These are phyloP conservation scores for Antennarius striatus DNA, from an alignment of 2,113 vertebrate species.

Conservation along the genomic window DNA sequence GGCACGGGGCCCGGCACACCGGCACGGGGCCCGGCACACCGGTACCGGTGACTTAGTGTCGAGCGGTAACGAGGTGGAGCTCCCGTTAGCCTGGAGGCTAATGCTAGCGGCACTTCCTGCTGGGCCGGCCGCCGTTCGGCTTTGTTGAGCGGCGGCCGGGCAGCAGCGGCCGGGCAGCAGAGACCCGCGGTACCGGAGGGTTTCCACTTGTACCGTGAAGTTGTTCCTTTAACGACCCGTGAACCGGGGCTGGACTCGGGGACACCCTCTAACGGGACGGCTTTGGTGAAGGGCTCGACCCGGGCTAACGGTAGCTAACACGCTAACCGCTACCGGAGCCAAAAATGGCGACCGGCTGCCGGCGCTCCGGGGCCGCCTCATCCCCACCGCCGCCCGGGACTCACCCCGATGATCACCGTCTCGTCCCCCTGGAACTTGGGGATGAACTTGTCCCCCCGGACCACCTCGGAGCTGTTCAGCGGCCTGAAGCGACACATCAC, in stretches of 20 bases:
- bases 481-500: conserved; percentile 98
- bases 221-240: too few relatives aligned
- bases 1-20: too few relatives aligned
- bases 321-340: conserved; percentile 58
- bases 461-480: conserved; percentile 90
- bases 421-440: conserved; percentile 91
- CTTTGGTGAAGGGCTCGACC: conserved; percentile 49
- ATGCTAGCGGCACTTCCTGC: conserved; percentile 2
- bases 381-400: conserved; percentile 36
- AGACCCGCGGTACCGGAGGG: neutral
- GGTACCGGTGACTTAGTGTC: too few relatives aligned
- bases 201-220: too few relatives aligned
- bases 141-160: conserved; percentile 74
- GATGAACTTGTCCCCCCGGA: conserved; percentile 87
- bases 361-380: conserved; percentile 5
- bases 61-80: too few relatives aligned
- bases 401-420: conserved; percentile 87
- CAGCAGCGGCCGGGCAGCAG: conserved; percentile 48
- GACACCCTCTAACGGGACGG: neutral
- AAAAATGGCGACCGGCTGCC: conserved; percentile 61
- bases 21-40: too few relatives aligned
- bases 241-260: too few relatives aligned
- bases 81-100: neutral
- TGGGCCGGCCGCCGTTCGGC: conserved; percentile 30
- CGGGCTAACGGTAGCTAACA: conserved; percentile 45